These are phyloP conservation scores for Trilocha varians DNA, from an alignment of 2,888 invertebrate genomes.

Conservation along the genomic window DNA sequence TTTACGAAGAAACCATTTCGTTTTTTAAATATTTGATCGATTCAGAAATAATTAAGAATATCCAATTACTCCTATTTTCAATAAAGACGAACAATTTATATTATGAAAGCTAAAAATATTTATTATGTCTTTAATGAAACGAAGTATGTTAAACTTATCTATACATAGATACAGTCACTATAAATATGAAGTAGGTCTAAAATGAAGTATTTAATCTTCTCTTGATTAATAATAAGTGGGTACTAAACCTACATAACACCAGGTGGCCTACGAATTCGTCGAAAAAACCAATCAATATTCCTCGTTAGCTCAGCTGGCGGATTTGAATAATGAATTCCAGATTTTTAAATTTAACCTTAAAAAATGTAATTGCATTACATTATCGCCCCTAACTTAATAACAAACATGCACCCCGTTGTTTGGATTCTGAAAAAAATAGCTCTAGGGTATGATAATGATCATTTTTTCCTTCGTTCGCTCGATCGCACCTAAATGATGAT, in stretches of 20 bases:
- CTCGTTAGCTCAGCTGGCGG: slow-evolving; percentile 63
- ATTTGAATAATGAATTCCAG: slow-evolving; percentile 66
- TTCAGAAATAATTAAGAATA: no score
- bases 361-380: slow-evolving; percentile 70
- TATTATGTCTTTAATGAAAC: not conserved
- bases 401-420: slow-evolving; percentile 70
- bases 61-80: no score
- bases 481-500: slow-evolving; percentile 68
- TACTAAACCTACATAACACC: no score
- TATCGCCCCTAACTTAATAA: slow-evolving; percentile 72
- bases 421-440: slow-evolving; percentile 68
- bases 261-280: no score
- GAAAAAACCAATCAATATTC: slow-evolving; percentile 49
- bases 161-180: slow-evolving; percentile 6
- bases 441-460: slow-evolving; percentile 70
- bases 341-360: slow-evolving; percentile 37
- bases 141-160: not conserved
- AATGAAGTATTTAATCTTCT: no score
- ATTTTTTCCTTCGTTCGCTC: slow-evolving; percentile 57
- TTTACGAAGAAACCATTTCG: no score
- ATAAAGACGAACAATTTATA: no score
- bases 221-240: no score
- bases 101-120: not conserved
- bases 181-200: no score
- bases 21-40: no score